These are phyloP conservation scores for Protonemura montana DNA, from an alignment of 2,888 invertebrate genomes.

Conservation along the genomic window DNA sequence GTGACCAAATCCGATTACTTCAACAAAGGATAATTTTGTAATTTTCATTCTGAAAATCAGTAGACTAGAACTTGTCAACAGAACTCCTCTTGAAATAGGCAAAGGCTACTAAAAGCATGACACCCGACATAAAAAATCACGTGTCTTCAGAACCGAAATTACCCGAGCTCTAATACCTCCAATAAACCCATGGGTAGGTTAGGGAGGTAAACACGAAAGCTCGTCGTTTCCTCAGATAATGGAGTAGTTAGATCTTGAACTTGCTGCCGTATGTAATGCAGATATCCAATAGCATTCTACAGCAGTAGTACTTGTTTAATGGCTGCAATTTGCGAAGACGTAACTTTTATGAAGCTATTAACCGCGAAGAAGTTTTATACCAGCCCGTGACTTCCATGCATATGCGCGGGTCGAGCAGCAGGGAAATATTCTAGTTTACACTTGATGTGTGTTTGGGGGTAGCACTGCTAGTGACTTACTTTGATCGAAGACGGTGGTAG, in stretches of 20 bases:
- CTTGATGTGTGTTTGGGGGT: background rate
- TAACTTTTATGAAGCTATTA: conserved; percentile 46
- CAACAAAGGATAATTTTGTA: no score
- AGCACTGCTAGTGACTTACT: background rate
- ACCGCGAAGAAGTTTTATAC: conserved; percentile 31
- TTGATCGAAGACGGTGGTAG: background rate
- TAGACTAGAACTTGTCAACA: no score
- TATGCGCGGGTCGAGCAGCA: background rate
- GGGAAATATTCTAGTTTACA: background rate
- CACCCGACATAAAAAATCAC: background rate
- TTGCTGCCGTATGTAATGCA: conserved; percentile 23
- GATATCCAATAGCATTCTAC: conserved; percentile 30
- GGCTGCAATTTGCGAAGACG: conserved; percentile 44
- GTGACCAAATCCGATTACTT: no score
- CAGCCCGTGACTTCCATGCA: conserved; percentile 23
- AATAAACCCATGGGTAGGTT: background rate
- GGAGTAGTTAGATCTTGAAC: background rate
- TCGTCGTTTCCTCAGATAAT: conserved; percentile 1
- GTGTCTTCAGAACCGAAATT: background rate
- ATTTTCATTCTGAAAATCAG: no score
- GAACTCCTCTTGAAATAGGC: no score
- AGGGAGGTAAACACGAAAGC: background rate
- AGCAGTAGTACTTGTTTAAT: conserved; percentile 25
- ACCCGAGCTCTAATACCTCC: background rate
- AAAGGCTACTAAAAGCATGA: background rate